Conservation (phyloP, 2,113 vertebrate species). For the Mohoua ochrocephala region DNA sequence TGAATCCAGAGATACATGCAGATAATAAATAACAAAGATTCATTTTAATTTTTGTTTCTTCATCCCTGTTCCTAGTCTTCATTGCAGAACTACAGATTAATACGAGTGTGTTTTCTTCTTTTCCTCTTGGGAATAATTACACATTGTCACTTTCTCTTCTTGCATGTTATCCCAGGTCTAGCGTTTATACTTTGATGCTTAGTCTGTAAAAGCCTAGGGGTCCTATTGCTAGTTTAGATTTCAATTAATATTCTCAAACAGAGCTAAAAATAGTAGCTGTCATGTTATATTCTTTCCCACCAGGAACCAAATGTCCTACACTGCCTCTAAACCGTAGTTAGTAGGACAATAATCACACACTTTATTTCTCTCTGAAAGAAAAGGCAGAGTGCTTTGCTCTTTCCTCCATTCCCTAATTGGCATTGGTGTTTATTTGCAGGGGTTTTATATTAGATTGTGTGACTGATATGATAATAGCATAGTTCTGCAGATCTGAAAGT, state of each 20-base stretch:
- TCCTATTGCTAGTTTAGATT: constrained; percentile 19
- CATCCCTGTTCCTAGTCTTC: not conserved
- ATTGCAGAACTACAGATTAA: not conserved
- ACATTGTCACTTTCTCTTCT: not conserved
- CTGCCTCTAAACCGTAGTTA: not conserved
- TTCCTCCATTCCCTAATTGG: constrained; percentile 24
- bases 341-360: not conserved
- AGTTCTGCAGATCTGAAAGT: not conserved
- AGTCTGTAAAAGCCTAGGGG: not conserved
- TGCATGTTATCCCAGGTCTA: not conserved
- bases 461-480: constrained; percentile 4
- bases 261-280: constrained; percentile 43
- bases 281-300: constrained; percentile 10
- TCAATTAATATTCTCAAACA: constrained; percentile 43
- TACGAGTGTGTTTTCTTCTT: not conserved
- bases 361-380: constrained; percentile 15
- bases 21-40: not conserved
- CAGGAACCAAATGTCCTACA: not conserved
- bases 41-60: not conserved
- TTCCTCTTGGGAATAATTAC: not conserved
- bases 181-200: not conserved
- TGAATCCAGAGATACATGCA: not conserved
- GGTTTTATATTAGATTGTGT: not conserved
- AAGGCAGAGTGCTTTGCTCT: not conserved
- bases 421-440: not conserved